Evolutionary conservation across 2,113 vertebrate species (phyloP).

Genomic region (Thunnus thynnus): DNA sequence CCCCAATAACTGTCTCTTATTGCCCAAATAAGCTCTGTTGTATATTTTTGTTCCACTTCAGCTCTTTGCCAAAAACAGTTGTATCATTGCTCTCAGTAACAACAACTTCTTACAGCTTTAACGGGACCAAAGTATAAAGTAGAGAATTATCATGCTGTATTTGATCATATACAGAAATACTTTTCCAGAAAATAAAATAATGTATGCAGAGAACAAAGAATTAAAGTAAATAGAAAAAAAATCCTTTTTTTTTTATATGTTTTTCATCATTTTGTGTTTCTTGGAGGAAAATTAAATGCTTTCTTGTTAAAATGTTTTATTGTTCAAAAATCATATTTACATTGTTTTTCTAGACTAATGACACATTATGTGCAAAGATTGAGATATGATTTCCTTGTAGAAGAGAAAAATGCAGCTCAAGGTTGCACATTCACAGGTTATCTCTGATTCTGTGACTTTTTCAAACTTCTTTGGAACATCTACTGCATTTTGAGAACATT

Average conservation of each 20-base stretch:
- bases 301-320: conserved; percentile 53
- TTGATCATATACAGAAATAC: conserved; percentile 23
- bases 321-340: conserved; percentile 65
- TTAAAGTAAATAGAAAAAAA: conserved; percentile 23
- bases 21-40: conserved; percentile 18
- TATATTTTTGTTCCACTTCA: conserved; percentile 33
- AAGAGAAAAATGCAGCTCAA: not conserved
- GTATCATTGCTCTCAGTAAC: not conserved
- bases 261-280: not conserved
- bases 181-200: conserved; percentile 19
- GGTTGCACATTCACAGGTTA: not conserved
- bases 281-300: not conserved
- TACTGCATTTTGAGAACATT: too few species aligned
- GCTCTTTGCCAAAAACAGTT: not conserved
- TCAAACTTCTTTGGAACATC: too few species aligned
- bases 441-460: too few species aligned
- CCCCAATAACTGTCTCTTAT: not conserved
- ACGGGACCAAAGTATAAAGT: conserved; percentile 57
- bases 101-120: not conserved
- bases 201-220: conserved; percentile 20
- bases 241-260: not conserved
- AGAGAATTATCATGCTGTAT: conserved; percentile 13
- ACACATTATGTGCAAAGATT: not conserved
- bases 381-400: too few species aligned
- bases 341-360: conserved; percentile 37